These are phyloP conservation scores for Tachina fera DNA, from an alignment of 2,888 invertebrate species.

Conservation along the genomic window DNA sequence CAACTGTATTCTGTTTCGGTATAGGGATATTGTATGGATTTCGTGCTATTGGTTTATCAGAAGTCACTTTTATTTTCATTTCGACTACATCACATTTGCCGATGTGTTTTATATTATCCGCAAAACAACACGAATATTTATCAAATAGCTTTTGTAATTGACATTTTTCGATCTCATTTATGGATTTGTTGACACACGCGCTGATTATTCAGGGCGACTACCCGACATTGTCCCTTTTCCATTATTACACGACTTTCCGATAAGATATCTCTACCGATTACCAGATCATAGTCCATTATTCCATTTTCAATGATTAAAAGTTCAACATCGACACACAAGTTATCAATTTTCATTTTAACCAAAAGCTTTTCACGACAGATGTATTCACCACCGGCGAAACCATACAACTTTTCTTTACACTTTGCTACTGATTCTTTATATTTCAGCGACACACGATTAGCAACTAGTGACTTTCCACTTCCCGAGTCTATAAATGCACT, in stretches of 20 bases:
- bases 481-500: not conserved
- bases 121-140: slow-evolving; percentile 52
- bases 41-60: slow-evolving; percentile 39
- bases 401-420: not conserved
- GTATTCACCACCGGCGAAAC: too few relatives aligned
- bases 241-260: too few relatives aligned
- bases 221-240: too few relatives aligned
- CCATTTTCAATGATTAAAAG: not conserved
- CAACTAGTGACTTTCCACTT: not conserved
- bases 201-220: not conserved
- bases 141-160: slow-evolving; percentile 12
- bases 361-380: too few relatives aligned
- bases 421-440: not conserved
- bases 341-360: not conserved
- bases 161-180: slow-evolving; percentile 7
- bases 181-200: not conserved
- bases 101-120: slow-evolving; percentile 45
- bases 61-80: slow-evolving; percentile 56
- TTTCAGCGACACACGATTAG: not conserved
- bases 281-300: not conserved
- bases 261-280: not conserved
- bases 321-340: not conserved
- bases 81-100: slow-evolving; percentile 52
- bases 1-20: slow-evolving; percentile 53
- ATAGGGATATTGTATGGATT: slow-evolving; percentile 61